These are phyloP conservation scores for Montifringilla adamsi DNA, from an alignment of 2,113 vertebrate genomes.

Conservation along the genomic window DNA sequence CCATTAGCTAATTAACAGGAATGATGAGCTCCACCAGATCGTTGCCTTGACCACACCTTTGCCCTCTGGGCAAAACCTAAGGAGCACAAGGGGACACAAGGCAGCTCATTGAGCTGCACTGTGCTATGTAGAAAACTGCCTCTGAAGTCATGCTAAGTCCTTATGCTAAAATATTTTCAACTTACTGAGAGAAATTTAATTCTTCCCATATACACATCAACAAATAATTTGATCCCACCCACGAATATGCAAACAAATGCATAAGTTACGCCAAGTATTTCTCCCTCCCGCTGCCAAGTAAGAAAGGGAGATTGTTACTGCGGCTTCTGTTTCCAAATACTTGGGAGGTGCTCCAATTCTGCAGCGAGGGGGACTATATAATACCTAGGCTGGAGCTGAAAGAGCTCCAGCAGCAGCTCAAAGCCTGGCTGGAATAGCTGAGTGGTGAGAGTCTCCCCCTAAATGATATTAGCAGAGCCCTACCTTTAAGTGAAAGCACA, in stretches of 20 bases:
- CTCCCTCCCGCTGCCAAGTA: conserved; percentile 35
- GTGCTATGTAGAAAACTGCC: background rate
- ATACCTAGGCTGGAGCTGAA: background rate
- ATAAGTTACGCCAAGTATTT: conserved; percentile 35
- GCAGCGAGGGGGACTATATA: background rate
- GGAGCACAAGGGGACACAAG: background rate
- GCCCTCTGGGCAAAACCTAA: background rate
- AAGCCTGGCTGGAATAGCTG: background rate
- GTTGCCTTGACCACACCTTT: background rate
- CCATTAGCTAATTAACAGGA: background rate
- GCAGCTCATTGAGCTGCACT: background rate
- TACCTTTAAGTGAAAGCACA: background rate
- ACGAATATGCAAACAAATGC: conserved; percentile 54
- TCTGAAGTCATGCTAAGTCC: background rate
- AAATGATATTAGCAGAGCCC: background rate
- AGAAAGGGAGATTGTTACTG: conserved; percentile 45
- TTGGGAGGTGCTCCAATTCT: conserved; percentile 34
- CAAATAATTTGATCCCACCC: conserved; percentile 41
- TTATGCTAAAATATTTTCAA: conserved; percentile 13
- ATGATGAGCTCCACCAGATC: background rate
- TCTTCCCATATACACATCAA: conserved; percentile 29
- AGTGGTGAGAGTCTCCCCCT: background rate
- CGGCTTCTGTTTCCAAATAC: conserved; percentile 48
- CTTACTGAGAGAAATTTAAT: conserved; percentile 1
- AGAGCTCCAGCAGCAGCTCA: background rate